Conservation (phyloP, 2,797 vertebrate species). For the Danionella dracula region DNA sequence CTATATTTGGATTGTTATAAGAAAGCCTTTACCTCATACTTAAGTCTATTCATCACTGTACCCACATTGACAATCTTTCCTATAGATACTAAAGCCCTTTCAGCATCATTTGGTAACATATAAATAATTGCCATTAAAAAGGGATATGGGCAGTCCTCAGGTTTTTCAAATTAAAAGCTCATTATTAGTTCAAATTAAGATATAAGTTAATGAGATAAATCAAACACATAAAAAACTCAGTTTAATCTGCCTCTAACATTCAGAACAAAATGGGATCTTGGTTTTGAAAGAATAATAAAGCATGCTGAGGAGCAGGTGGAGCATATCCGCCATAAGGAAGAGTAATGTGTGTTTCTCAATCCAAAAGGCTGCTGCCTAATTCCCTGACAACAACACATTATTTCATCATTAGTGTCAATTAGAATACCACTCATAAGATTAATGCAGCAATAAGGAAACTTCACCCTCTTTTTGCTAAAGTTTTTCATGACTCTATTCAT, state of each 20-base stretch:
- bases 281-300: conserved; percentile 19
- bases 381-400: background rate
- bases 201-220: too few relatives aligned
- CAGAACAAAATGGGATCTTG: background rate
- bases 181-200: too few relatives aligned
- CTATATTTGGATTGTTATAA: too few relatives aligned
- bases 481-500: background rate
- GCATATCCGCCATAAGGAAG: background rate
- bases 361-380: background rate
- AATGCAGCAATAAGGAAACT: background rate
- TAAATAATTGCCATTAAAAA: too few relatives aligned
- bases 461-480: background rate
- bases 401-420: conserved; percentile 11
- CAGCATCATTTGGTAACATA: too few relatives aligned
- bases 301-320: conserved; percentile 13
- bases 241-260: conserved; percentile 18
- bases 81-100: too few relatives aligned
- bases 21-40: too few relatives aligned
- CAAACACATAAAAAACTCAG: background rate
- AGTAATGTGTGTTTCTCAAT: background rate
- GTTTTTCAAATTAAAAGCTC: too few relatives aligned
- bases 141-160: too few relatives aligned
- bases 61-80: too few relatives aligned
- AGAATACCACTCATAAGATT: background rate
- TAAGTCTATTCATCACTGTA: too few relatives aligned